phyloP scores from a whole-genome alignment of 2,113 vertebrate species.

The Notiomystis cincta region DNA sequence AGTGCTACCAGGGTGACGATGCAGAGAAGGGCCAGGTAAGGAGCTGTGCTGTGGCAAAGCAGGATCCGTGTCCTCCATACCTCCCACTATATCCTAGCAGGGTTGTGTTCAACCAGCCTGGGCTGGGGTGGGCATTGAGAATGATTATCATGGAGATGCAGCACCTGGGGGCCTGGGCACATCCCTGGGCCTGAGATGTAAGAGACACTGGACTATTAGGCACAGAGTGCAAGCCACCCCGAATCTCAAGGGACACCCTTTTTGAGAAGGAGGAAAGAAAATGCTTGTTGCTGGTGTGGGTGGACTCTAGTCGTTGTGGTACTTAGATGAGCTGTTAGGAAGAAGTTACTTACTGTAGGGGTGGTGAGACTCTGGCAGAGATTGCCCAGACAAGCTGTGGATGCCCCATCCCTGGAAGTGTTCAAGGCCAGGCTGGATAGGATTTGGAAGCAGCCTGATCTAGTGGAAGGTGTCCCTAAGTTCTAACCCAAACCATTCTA shows the following conservation, averaged over 20 bases:
- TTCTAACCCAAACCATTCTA: neutral
- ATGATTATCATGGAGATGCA: accelerated
- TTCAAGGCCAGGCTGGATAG: neutral
- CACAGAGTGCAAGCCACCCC: neutral
- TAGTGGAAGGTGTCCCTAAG: neutral
- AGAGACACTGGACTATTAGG: neutral
- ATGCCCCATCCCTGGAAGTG: neutral
- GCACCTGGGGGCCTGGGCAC: neutral
- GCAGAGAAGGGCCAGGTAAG: conserved; percentile 77
- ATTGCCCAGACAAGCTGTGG: neutral
- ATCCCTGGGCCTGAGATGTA: neutral
- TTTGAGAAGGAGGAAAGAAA: neutral
- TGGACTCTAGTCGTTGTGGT: neutral
- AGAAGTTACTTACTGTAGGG: neutral
- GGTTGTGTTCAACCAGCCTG: neutral
- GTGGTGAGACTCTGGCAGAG: neutral
- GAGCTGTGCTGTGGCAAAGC: neutral
- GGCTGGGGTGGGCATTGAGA: neutral
- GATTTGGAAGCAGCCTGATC: neutral
- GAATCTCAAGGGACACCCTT: accelerated
- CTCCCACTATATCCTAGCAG: neutral
- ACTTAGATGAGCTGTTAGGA: neutral
- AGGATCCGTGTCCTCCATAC: neutral
- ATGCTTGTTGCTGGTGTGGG: neutral
- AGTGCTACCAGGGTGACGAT: conserved; percentile 86